phyloP scores from a whole-genome alignment of 2,113 vertebrate genomes.

The Lethenteron reissneri region DNA sequence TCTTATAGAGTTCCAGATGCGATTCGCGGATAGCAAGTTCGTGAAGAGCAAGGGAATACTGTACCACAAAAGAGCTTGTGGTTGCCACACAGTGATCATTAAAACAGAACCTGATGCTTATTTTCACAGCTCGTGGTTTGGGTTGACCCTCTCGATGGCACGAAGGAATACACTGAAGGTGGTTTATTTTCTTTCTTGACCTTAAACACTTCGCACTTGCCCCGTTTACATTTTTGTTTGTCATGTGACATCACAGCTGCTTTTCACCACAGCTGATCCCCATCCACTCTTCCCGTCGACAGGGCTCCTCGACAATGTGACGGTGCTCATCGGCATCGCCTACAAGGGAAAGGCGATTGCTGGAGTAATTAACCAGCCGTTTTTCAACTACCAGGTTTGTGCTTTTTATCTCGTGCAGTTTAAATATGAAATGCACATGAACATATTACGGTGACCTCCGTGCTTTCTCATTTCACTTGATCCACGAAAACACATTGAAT shows the following conservation, averaged over 20 bases:
- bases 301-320: slow-evolving; percentile 92
- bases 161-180: slow-evolving; percentile 98
- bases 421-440: no score
- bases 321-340: slow-evolving; percentile 80
- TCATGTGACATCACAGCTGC: no score
- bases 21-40: background rate
- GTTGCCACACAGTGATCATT: background rate
- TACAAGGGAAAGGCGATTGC: slow-evolving; percentile 72
- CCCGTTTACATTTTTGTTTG: no score
- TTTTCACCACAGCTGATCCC: no score
- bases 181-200: background rate
- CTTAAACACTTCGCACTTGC: no score
- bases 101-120: background rate
- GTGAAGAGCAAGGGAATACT: background rate
- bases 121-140: slow-evolving; percentile 63
- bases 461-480: no score
- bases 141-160: slow-evolving; percentile 92
- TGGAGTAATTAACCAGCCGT: slow-evolving; percentile 90
- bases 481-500: no score
- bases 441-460: no score
- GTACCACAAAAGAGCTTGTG: background rate
- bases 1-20: no score
- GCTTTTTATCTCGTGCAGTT: no score
- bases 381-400: slow-evolving; percentile 86
- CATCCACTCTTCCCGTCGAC: background rate